Base-by-base conservation (phyloP, 2,113 vertebrate genomes). In the Ceyx cyanopectus region DNA sequence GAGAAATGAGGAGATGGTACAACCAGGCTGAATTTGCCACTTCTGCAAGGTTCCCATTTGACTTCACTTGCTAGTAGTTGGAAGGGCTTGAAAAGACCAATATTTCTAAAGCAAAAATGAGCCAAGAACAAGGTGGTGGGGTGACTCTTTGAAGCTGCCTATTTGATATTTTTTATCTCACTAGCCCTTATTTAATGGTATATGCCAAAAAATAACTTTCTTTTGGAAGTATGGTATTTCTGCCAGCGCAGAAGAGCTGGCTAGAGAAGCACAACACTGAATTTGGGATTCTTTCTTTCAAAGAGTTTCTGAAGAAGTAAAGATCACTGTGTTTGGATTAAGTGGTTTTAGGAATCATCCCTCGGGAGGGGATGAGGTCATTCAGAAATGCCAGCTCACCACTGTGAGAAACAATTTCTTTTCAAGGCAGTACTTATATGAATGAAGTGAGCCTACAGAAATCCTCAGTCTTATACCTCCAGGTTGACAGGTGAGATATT, bases 321-420 rank as follows among this genome's bases (percentile, higher is more conserved):
- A 32, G 48, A 63, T 90, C 65, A 48, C 63, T 80, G 82, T 70
- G 8, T 81, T 89, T 93, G 86, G 72, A 89, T 93, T 66, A 85
- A 90, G 77, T 76, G 46, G 46, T 40, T 82, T 94, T 79, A 89
- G 79, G 40, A 95, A 75, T 85, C 91, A 68, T 94, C 72, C 23
- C 53, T 78, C 63, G 32, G 60, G 79, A 40, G 57, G 53, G 51
- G 92, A 74, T 45, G 45, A 58, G 60, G 81, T 87, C 61, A 75
- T 87, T 74, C 60, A 87, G 84, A 87, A 94, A 70, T 65, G 75
- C 68, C 53, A 57, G 46, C 74, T 90, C 60, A 92, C 60, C 4
- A 3, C 84, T 91, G 89, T 74, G 70, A 89, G 79, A 89, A 92
- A 60, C 46, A 87, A 82, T 73, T 75, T 91, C 8, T 87, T 91